Evolutionary conservation across 2,888 invertebrate species (phyloP), one percentile per base, ranked within the genome.

Genomic region (Sycophila texana): DNA sequence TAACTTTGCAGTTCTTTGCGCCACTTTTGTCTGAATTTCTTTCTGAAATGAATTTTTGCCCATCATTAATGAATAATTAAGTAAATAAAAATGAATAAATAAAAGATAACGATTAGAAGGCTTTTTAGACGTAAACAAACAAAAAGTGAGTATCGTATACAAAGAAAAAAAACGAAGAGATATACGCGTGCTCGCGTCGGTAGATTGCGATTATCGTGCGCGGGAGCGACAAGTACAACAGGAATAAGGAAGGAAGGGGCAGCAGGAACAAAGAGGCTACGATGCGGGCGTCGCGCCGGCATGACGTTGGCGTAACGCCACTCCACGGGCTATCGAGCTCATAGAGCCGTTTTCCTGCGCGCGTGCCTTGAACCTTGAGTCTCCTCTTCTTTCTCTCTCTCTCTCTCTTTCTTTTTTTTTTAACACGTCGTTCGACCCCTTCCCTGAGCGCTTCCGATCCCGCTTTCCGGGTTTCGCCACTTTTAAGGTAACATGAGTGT

Each of bases 271-370:
- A 76, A 77, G 63, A 53, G n/a, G 20, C 47, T 30, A 60, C 53
- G 67, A 78, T 78, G 78, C 78, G 68, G 78, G 74, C 68, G 68
- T 55, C 61, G 67, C 61, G 68, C 73, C 77, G 26, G 77, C 77
- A 78, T 78, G 68, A 77, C 47, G 76, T 76, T 61, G 16, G 57
- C 16, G 10, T 13, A 22, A 39, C 39, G 30, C 63, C 71, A 61
- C 61, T 72, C 71, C 49, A 60, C 74, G 58, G 67, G 61, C 57
- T 60, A 75, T 53, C 58, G 63, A 63, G 63, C 63, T 39, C 47
- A 47, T 63, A 63, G 47, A 63, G 49, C 53, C 30, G 22, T 68
- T 68, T 68, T 68, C 53, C 68, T 63, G 63, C 39, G 63, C 18
- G 68, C 55, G 39, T 55, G 68, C 68, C 68, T 68, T 68, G 68